These are phyloP conservation scores for Stichodactyla helianthus DNA, from an alignment of 64 coral and sea anemone species.

Conservation along the genomic window DNA sequence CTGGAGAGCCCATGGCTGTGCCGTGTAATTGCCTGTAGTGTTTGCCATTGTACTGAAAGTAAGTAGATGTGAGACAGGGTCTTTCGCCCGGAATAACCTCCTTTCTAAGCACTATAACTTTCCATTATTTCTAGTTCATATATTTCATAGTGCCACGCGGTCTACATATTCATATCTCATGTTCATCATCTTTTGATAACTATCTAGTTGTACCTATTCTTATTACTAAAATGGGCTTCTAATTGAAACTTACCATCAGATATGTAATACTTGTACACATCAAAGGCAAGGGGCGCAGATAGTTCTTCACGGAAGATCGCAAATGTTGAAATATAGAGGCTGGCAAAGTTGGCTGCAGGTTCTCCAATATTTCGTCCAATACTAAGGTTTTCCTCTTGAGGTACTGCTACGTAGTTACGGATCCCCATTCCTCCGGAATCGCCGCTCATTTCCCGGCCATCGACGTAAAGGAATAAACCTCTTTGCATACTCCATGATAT, in stretches of 20 bases:
- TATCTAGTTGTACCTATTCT: too few relatives aligned
- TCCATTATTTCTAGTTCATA: too few relatives aligned
- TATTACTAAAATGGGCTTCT: not conserved
- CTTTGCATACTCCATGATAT: conserved; percentile 59
- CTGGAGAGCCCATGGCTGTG: too few relatives aligned
- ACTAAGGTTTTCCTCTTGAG: conserved; percentile 56
- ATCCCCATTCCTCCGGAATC: conserved; percentile 67
- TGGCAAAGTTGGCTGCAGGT: conserved; percentile 40
- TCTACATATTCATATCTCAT: too few relatives aligned
- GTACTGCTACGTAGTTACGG: conserved; percentile 36
- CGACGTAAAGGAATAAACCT: conserved; percentile 55
- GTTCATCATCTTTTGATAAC: too few relatives aligned
- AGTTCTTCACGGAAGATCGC: conserved; percentile 62
- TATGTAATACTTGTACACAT: conserved; percentile 71
- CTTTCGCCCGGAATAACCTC: too few relatives aligned
- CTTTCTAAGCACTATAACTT: too few relatives aligned
- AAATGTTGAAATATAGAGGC: conserved; percentile 74
- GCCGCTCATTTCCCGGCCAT: conserved; percentile 33
- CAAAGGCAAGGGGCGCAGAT: conserved; percentile 19
- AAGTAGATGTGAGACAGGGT: too few relatives aligned
- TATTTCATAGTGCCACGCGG: too few relatives aligned
- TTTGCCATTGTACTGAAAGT: too few relatives aligned
- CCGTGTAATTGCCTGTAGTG: too few relatives aligned
- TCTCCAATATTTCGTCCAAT: conserved; percentile 83
- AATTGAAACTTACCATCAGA: conserved; percentile 55